Evolutionary conservation across 2,113 vertebrate genomes (phyloP).

Genomic region (Cathartes aura): DNA sequence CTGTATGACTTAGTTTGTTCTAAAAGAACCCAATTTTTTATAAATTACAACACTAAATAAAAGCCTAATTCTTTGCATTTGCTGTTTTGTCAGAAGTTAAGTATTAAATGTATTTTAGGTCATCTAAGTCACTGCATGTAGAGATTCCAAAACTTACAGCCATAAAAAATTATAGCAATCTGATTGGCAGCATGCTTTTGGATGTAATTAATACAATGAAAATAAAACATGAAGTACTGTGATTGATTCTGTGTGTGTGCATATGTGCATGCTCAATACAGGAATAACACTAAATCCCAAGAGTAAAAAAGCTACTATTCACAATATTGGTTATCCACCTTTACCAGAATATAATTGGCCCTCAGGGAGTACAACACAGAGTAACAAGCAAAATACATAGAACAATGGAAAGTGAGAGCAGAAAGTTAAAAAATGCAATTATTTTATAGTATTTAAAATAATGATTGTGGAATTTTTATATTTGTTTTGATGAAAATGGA

Average conservation of each 20-base stretch:
- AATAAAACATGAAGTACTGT: constrained; percentile 1
- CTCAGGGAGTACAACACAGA: neutral
- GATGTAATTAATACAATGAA: constrained; percentile 19
- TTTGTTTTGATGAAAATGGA: constrained; percentile 14
- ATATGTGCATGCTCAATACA: neutral
- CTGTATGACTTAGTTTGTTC: neutral
- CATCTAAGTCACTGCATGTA: neutral
- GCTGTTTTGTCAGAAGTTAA: neutral
- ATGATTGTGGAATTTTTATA: neutral
- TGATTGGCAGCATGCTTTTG: neutral
- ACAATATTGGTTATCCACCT: neutral
- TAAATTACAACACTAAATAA: neutral
- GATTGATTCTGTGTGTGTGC: neutral
- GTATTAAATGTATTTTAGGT: neutral
- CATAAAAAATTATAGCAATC: neutral
- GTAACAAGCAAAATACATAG: neutral
- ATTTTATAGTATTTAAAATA: neutral
- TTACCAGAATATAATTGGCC: constrained; percentile 36
- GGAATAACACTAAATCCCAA: neutral
- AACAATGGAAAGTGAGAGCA: neutral
- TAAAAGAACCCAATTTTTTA: neutral
- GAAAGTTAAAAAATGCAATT: neutral
- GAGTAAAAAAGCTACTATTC: neutral
- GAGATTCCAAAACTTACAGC: neutral
- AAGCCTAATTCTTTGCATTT: neutral